A percentile compares a stretch with the other conserved stretches of the same genome.
Evolutionary conservation across 2,888 invertebrate genomes (phyloP).

Genomic region (Ametastegia equiseti): DNA sequence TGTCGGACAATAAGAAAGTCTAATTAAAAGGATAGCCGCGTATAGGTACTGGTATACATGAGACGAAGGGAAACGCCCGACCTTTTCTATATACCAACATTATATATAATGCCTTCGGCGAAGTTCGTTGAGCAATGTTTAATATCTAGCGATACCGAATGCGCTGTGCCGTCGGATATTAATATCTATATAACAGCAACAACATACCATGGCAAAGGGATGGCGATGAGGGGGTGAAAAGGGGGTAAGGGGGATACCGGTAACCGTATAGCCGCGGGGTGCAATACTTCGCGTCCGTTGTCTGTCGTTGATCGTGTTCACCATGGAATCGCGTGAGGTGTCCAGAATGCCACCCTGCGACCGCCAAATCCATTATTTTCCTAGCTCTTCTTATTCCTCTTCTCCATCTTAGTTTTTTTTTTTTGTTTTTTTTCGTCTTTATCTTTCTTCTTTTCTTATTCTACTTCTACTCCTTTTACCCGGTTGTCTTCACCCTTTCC

Average conservation of each 20-base stretch:
- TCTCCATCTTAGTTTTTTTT: too few relatives aligned
- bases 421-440: too few relatives aligned
- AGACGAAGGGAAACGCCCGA: not conserved
- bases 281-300: conserved; percentile 55
- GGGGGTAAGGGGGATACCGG: too few relatives aligned
- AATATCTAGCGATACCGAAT: conserved; percentile 45
- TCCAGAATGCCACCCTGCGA: conserved; percentile 15
- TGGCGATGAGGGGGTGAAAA: conserved; percentile 66
- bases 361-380: conserved; percentile 22
- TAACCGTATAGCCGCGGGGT: conserved; percentile 57
- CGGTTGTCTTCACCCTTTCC: conserved; percentile 3
- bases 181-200: conserved; percentile 41
- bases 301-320: conserved; percentile 36
- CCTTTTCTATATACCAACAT: not conserved
- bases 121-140: conserved; percentile 38
- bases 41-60: not conserved
- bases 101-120: not conserved
- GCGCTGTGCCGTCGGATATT: conserved; percentile 39
- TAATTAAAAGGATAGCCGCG: not conserved
- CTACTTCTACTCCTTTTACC: not conserved
- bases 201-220: conserved; percentile 14
- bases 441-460: not conserved
- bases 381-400: not conserved
- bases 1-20: not conserved
- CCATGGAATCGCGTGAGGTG: conserved; percentile 13